These are phyloP conservation scores for Oncorhynchus nerka DNA, from an alignment of 2,113 vertebrate genomes.

Conservation along the genomic window DNA sequence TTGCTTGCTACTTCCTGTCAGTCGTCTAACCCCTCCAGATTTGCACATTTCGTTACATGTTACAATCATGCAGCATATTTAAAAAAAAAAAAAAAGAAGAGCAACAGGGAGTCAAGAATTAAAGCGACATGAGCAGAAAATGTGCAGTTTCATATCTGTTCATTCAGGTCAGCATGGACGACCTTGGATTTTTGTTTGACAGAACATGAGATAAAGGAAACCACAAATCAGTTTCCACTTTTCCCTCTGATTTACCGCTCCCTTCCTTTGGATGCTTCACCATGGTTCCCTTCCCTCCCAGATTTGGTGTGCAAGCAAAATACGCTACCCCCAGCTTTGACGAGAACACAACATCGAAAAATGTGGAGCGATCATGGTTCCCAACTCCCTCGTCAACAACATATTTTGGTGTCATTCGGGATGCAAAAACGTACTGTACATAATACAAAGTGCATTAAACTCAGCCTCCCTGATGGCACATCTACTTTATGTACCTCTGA, in stretches of 20 bases:
- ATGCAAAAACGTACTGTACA: slow-evolving; percentile 61
- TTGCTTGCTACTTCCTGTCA: slow-evolving; percentile 21
- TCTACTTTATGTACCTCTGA: slow-evolving; percentile 61
- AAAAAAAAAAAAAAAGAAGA: slow-evolving; percentile 31
- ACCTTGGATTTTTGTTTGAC: slow-evolving; percentile 34
- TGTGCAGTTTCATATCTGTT: slow-evolving; percentile 24
- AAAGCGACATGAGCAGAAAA: slow-evolving; percentile 34
- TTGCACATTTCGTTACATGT: slow-evolving; percentile 24
- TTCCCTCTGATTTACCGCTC: slow-evolving; percentile 30
- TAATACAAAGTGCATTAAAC: slow-evolving; percentile 62
- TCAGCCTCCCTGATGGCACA: slow-evolving; percentile 53
- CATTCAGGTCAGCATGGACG: slow-evolving; percentile 35
- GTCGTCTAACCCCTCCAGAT: slow-evolving; percentile 21
- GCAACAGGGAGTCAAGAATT: slow-evolving; percentile 27
- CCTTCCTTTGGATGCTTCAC: slow-evolving; percentile 12
- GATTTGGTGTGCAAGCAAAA: slow-evolving; percentile 58
- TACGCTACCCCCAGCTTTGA: slow-evolving; percentile 19
- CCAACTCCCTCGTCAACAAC: slow-evolving; percentile 36
- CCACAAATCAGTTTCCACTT: slow-evolving; percentile 4
- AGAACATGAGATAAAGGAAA: slow-evolving; percentile 27
- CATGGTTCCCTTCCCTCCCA: slow-evolving; percentile 16
- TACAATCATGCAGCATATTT: slow-evolving; percentile 62
- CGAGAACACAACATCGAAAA: slow-evolving; percentile 22
- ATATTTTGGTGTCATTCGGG: slow-evolving; percentile 60
- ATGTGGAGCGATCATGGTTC: slow-evolving; percentile 34